Percentiles rank a stretch among this genome's conserved stretches.
Evolutionary conservation across 2,888 invertebrate genomes (phyloP).

Genomic region (Plusia festucae): DNA sequence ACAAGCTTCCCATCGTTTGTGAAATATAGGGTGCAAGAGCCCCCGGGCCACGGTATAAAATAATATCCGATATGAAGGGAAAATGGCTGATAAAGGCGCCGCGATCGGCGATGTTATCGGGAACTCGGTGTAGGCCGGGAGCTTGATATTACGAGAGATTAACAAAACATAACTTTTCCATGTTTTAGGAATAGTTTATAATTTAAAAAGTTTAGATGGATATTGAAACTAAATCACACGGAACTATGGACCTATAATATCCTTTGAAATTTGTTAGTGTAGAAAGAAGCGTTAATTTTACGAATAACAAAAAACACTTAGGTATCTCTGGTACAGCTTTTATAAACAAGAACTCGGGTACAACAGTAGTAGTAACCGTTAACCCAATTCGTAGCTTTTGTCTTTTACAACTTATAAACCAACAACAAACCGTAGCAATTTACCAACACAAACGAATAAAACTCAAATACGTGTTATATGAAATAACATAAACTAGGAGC

Average conservation of each 20-base stretch:
- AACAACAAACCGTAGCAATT: slow-evolving; percentile 25
- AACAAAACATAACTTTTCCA: not conserved
- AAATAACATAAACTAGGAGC: slow-evolving; percentile 50
- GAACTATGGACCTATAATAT: slow-evolving; percentile 6
- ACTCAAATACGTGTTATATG: slow-evolving; percentile 42
- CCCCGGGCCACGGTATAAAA: slow-evolving; percentile 64
- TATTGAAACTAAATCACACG: too few species aligned
- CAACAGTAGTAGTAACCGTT: slow-evolving; percentile 19
- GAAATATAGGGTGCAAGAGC: slow-evolving; percentile 72
- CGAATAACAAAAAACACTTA: not conserved
- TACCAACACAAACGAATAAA: slow-evolving; percentile 33
- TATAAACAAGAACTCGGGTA: not conserved
- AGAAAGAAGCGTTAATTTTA: too few species aligned
- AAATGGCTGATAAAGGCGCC: slow-evolving; percentile 70
- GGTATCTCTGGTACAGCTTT: not conserved
- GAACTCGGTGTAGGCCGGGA: slow-evolving; percentile 44
- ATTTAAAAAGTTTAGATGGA: too few species aligned
- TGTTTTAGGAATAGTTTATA: not conserved
- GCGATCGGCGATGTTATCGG: slow-evolving; percentile 63
- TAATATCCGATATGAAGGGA: slow-evolving; percentile 71
- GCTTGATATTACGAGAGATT: slow-evolving; percentile 8
- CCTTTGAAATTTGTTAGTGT: too few species aligned
- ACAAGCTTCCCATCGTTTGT: slow-evolving; percentile 72
- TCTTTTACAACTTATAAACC: slow-evolving; percentile 30
- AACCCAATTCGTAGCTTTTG: slow-evolving; percentile 23